Evolutionary conservation across 1,140 invertebrate genomes (phyloP).

Genomic region (Dryas iulia): DNA sequence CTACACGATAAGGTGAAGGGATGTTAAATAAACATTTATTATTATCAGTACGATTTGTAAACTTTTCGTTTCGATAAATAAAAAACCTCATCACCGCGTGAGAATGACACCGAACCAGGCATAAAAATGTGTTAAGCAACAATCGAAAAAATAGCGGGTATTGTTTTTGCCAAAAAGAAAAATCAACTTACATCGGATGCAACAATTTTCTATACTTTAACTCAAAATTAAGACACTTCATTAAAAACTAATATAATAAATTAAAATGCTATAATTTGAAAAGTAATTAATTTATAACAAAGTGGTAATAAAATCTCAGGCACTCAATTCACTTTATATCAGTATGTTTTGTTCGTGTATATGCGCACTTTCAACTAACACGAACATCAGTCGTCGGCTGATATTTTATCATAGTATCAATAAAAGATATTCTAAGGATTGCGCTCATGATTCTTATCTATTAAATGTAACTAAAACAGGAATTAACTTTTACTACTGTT

Average conservation of each 20-base stretch:
- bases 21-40: too few species aligned
- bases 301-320: not conserved
- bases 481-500: slow-evolving; percentile 32
- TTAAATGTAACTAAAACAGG: slow-evolving; percentile 45
- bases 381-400: slow-evolving; percentile 41
- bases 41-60: not conserved
- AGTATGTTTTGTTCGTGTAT: slow-evolving; percentile 29
- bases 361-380: slow-evolving; percentile 39
- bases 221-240: not conserved
- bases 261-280: not conserved
- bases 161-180: not conserved
- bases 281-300: too few species aligned
- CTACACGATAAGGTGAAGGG: too few species aligned
- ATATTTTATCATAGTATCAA: slow-evolving; percentile 66
- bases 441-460: slow-evolving; percentile 54
- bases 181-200: not conserved
- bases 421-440: slow-evolving; percentile 65
- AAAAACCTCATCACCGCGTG: not conserved
- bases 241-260: not conserved
- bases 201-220: not conserved
- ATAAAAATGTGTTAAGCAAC: too few species aligned
- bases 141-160: too few species aligned
- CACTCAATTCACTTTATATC: not conserved
- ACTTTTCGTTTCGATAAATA: not conserved
- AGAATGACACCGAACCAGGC: too few species aligned